Conservation (phyloP, 2,888 invertebrate species). For the Germaria angustata region DNA sequence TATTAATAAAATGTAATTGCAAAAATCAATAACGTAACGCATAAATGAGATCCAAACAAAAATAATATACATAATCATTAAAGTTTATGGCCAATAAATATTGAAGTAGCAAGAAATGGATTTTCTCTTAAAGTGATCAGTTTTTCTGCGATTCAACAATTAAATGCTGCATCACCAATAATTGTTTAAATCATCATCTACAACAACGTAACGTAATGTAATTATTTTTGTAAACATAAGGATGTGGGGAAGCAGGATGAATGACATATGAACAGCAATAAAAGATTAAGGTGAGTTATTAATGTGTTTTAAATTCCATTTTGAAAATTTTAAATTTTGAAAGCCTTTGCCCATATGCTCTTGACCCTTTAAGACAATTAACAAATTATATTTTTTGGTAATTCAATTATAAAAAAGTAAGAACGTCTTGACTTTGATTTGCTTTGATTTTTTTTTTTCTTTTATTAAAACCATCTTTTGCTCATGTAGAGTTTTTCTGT, state of each 20-base stretch:
- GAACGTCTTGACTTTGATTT: no score
- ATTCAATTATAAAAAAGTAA: no score
- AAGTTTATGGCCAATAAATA: constrained; percentile 23
- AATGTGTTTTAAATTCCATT: neutral
- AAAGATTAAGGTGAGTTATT: constrained; percentile 16
- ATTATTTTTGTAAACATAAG: neutral
- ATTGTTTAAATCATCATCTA: neutral
- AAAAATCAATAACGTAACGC: constrained; percentile 6
- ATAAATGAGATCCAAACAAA: neutral
- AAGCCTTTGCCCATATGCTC: no score
- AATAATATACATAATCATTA: neutral
- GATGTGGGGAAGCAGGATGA: neutral
- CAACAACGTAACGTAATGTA: neutral
- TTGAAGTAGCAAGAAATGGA: neutral
- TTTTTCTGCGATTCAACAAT: neutral
- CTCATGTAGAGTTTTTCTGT: no score
- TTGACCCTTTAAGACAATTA: no score
- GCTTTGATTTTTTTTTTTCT: no score
- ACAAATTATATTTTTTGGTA: no score
- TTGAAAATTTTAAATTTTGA: no score
- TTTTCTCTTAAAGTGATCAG: neutral
- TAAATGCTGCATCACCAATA: neutral
- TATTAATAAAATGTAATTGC: constrained; percentile 20
- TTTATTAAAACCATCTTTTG: no score
- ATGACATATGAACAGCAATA: neutral